A percentile compares a stretch with the other conserved stretches of the same genome.
Conservation (phyloP, 2,113 vertebrate species). For the Toxotes chatareus region DNA sequence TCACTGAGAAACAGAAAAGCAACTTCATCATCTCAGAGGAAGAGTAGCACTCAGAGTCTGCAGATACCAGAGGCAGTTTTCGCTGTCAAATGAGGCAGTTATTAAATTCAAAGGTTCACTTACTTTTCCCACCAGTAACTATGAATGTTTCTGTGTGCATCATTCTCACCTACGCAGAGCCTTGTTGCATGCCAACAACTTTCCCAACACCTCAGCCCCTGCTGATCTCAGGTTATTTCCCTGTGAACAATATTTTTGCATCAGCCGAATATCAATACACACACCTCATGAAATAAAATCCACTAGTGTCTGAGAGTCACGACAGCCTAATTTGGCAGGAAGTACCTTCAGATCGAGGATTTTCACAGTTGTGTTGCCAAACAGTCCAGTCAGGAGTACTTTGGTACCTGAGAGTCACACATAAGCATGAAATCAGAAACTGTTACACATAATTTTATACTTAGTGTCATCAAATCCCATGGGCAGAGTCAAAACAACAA, state of each 20-base stretch:
- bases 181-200: conserved; percentile 89
- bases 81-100: neutral
- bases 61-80: too few species aligned
- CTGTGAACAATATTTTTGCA: conserved; percentile 73
- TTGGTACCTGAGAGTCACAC: conserved; percentile 84
- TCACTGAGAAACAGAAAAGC: too few species aligned
- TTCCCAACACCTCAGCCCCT: conserved; percentile 90
- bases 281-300: neutral
- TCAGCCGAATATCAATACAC: neutral
- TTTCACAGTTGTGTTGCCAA: conserved; percentile 87
- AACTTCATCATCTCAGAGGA: too few species aligned
- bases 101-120: neutral
- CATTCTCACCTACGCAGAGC: conserved; percentile 87
- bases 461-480: neutral
- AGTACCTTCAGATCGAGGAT: conserved; percentile 93
- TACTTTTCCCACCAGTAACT: neutral
- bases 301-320: neutral
- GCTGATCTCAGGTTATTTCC: conserved; percentile 91
- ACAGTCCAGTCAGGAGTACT: conserved; percentile 88
- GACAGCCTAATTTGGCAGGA: neutral
- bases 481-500: too few species aligned
- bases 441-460: neutral
- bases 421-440: neutral
- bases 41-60: too few species aligned
- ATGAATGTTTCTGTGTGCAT: too few species aligned